These are phyloP conservation scores for Saccostrea cuccullata DNA, from an alignment of 1,140 invertebrate genomes.

Conservation along the genomic window DNA sequence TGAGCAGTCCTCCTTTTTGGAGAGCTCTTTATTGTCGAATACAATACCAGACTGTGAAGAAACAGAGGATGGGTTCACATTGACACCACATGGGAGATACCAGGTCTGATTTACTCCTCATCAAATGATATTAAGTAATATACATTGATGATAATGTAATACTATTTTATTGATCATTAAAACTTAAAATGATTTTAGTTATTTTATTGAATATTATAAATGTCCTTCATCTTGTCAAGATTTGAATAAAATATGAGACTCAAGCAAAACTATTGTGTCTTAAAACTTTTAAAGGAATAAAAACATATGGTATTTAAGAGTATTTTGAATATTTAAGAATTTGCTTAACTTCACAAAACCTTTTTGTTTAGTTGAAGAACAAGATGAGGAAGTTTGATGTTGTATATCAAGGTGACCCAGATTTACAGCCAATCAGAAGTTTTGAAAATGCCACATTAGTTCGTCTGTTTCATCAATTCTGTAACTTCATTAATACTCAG, in stretches of 20 bases:
- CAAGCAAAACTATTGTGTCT: no score
- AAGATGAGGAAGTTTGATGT: conserved; percentile 71
- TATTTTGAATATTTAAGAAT: no score
- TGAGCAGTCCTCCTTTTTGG: conserved; percentile 3
- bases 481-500: conserved; percentile 84
- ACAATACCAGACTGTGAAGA: conserved; percentile 61
- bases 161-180: background rate
- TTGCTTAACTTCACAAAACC: background rate
- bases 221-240: no score
- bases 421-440: conserved; percentile 87
- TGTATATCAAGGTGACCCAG: conserved; percentile 88
- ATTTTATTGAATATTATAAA: no score
- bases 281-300: no score
- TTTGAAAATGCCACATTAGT: conserved; percentile 88
- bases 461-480: conserved; percentile 84
- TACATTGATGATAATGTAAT: background rate
- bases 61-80: conserved; percentile 64
- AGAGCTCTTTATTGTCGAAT: conserved; percentile 16
- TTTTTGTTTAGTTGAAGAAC: conserved; percentile 73
- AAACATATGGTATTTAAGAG: no score
- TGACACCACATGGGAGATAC: conserved; percentile 69
- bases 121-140: conserved; percentile 32
- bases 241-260: no score
- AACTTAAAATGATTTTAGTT: no score
- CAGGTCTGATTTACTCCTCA: conserved; percentile 63